Evolutionary conservation across 1,140 invertebrate species (phyloP).

Genomic region (Philotrypesis tridentata): DNA sequence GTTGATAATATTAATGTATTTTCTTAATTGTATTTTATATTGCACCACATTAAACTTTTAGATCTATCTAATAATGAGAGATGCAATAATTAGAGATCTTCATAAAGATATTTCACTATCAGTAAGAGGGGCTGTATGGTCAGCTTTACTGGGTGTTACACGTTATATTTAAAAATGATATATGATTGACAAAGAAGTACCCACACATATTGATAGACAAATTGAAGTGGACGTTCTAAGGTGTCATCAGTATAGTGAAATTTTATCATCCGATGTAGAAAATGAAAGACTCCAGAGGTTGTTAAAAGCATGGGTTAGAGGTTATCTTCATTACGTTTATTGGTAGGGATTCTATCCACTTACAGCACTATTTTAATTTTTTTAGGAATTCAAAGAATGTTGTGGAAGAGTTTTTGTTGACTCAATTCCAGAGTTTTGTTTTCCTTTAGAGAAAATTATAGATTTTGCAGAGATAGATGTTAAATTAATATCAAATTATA

Average conservation of each 20-base stretch:
- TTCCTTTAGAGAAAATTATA: constrained; percentile 89
- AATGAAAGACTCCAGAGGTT: constrained; percentile 94
- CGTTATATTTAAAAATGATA: constrained; percentile 87
- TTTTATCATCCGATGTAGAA: constrained; percentile 93
- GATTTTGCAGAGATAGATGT: constrained; percentile 96
- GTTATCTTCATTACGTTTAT: constrained; percentile 97
- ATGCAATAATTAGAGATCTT: constrained; percentile 88
- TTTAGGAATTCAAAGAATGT: constrained; percentile 96
- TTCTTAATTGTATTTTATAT: constrained; percentile 7
- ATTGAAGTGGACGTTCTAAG: constrained; percentile 99
- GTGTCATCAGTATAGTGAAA: constrained; percentile 98
- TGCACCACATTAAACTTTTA: constrained; percentile 62
- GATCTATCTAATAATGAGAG: constrained; percentile 90
- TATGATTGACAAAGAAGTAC: constrained; percentile 95
- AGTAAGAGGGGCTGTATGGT: constrained; percentile 93
- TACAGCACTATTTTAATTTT: constrained; percentile 95
- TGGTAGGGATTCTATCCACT: constrained; percentile 99
- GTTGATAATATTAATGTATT: not conserved
- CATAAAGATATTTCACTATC: constrained; percentile 93
- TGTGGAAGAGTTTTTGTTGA: constrained; percentile 80
- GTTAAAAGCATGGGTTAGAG: constrained; percentile 97
- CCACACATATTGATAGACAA: constrained; percentile 95
- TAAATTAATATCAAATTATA: constrained; percentile 98
- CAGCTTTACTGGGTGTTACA: constrained; percentile 88
- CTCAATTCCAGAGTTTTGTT: not conserved